Percentiles rank a stretch among this genome's conserved stretches.
These are phyloP conservation scores for Sciurus carolinensis DNA, from an alignment of 2,797 vertebrate genomes.

Conservation along the genomic window DNA sequence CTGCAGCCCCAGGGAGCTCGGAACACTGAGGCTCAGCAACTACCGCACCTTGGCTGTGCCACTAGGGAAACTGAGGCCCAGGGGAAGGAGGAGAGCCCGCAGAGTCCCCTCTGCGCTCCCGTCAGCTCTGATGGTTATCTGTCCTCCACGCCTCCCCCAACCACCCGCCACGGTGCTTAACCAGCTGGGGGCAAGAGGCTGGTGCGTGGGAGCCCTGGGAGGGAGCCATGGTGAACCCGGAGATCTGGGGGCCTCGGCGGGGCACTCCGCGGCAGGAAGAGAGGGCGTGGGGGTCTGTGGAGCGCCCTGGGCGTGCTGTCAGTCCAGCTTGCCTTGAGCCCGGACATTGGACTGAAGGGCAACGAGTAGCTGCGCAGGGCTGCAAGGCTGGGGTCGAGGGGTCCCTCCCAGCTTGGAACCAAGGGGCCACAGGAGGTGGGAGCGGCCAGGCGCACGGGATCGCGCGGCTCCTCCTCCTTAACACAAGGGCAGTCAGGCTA, in stretches of 20 bases:
- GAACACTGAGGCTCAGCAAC: neutral
- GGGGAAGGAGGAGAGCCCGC: neutral
- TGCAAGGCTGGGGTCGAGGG: neutral
- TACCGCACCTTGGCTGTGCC: neutral
- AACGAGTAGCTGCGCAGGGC: neutral
- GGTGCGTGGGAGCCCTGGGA: neutral
- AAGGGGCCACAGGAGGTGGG: neutral
- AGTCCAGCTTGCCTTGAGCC: neutral
- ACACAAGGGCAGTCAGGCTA: neutral
- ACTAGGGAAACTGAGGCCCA: neutral
- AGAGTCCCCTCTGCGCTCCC: neutral
- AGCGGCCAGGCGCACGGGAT: neutral
- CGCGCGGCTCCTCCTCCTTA: neutral
- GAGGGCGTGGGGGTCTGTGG: neutral
- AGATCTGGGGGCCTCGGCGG: neutral
- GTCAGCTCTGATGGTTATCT: neutral
- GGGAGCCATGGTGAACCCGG: neutral
- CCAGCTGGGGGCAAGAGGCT: neutral
- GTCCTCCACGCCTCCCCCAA: neutral
- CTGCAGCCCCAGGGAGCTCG: neutral
- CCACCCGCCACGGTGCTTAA: neutral
- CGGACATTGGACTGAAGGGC: fast-evolving
- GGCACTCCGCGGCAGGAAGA: neutral
- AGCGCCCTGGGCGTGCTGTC: neutral
- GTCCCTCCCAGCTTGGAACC: neutral